phyloP scores from a whole-genome alignment of 2,113 vertebrate genomes.

The Ondatra zibethicus region DNA sequence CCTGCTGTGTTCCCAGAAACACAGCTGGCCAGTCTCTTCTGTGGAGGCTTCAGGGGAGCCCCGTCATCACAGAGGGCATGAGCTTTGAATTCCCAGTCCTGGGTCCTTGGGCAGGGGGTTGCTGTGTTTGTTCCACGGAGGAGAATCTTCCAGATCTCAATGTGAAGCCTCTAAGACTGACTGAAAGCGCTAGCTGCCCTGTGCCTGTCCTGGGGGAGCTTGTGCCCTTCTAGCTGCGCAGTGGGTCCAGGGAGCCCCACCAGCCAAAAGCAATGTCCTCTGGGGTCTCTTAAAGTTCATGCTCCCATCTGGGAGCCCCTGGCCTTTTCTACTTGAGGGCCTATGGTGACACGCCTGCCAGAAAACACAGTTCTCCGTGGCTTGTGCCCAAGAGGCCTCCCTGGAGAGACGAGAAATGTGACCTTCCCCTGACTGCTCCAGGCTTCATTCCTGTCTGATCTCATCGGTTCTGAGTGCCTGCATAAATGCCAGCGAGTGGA shows the following conservation, averaged over 20 bases:
- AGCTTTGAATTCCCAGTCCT: not conserved
- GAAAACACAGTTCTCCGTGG: not conserved
- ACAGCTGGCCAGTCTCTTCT: not conserved
- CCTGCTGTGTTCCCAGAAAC: not conserved
- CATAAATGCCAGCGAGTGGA: not conserved
- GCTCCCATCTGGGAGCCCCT: not conserved
- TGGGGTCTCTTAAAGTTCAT: not conserved
- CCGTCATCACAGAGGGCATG: accelerated
- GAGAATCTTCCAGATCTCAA: not conserved
- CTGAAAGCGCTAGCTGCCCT: not conserved
- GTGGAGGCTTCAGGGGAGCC: not conserved
- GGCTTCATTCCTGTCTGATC: not conserved
- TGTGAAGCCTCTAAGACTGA: not conserved
- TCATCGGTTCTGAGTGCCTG: not conserved
- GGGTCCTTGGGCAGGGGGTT: not conserved
- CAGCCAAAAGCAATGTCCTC: not conserved
- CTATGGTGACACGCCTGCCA: not conserved
- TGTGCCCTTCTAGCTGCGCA: not conserved
- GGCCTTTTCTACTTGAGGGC: not conserved
- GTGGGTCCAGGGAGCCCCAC: not conserved
- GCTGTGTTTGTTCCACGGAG: not conserved
- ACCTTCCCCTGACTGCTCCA: not conserved
- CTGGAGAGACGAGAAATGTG: not conserved
- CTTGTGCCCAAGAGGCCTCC: not conserved
- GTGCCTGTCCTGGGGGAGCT: not conserved